These are phyloP conservation scores for Acheta domesticus DNA, from an alignment of 2,888 invertebrate species.

Conservation along the genomic window DNA sequence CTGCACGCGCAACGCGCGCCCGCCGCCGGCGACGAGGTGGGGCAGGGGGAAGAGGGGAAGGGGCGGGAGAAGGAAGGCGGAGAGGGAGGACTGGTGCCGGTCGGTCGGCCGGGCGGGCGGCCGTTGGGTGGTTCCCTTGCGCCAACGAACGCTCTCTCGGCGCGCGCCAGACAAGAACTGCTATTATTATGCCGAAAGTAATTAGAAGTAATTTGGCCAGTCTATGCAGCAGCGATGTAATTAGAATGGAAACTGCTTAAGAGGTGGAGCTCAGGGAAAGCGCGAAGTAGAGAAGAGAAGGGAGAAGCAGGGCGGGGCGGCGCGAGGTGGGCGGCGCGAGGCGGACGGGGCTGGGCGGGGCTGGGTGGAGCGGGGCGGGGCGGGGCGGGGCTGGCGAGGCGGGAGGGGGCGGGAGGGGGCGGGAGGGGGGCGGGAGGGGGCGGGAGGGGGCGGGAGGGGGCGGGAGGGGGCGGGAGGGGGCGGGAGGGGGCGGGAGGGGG, in stretches of 20 bases:
- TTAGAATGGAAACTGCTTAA: conserved; percentile 10
- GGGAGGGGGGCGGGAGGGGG: neutral
- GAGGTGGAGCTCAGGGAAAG: neutral
- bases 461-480: neutral
- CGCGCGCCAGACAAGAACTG: neutral
- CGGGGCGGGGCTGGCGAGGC: too few species aligned
- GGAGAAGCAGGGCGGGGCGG: neutral
- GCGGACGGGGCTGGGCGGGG: too few species aligned
- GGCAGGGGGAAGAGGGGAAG: neutral
- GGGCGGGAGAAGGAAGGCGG: too few species aligned
- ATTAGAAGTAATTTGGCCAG: conserved; percentile 18
- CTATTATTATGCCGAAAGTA: conserved; percentile 18
- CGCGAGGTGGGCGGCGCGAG: neutral
- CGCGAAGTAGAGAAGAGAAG: neutral
- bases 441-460: neutral
- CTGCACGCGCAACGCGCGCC: neutral
- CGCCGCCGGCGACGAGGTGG: neutral
- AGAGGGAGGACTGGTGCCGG: too few species aligned
- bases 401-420: neutral
- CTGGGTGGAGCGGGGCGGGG: too few species aligned
- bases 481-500: neutral
- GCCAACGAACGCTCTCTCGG: neutral
- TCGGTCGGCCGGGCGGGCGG: too few species aligned
- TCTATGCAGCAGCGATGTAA: conserved; percentile 10
- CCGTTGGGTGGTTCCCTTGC: too few species aligned